Evolutionary conservation across 2,888 invertebrate genomes (phyloP).

Genomic region (Watsonalla cultraria): DNA sequence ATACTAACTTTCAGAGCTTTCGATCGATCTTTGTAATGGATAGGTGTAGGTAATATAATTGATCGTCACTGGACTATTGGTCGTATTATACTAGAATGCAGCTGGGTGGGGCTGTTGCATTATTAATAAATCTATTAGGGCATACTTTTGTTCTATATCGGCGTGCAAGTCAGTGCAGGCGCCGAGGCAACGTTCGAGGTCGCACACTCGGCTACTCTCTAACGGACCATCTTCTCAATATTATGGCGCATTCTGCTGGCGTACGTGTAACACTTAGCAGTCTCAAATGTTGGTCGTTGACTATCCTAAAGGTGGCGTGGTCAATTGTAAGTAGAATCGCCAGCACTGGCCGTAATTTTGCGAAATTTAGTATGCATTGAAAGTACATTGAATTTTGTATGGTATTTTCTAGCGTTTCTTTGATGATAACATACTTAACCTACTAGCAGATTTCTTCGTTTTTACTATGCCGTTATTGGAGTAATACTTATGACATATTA

Average conservation of each 20-base stretch:
- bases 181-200: slow-evolving; percentile 44
- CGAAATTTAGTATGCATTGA: background rate
- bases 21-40: slow-evolving; percentile 51
- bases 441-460: no score
- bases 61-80: slow-evolving; percentile 45
- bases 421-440: background rate
- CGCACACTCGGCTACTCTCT: slow-evolving; percentile 46
- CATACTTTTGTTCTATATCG: slow-evolving; percentile 44
- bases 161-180: slow-evolving; percentile 52
- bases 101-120: slow-evolving; percentile 43
- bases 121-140: slow-evolving; percentile 41
- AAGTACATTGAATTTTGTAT: background rate
- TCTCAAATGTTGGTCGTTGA: slow-evolving; percentile 39
- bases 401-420: background rate
- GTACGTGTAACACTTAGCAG: slow-evolving; percentile 53
- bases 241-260: slow-evolving; percentile 48
- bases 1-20: slow-evolving; percentile 50
- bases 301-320: slow-evolving; percentile 26
- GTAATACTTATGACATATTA: no score
- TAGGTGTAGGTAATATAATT: slow-evolving; percentile 54
- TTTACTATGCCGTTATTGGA: no score
- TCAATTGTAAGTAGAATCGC: slow-evolving; percentile 29
- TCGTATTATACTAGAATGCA: slow-evolving; percentile 48
- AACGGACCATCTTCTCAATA: slow-evolving; percentile 60
- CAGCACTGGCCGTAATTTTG: slow-evolving; percentile 4